Conservation (phyloP, 2,113 vertebrate genomes). For the Tachysurus fulvidraco region DNA sequence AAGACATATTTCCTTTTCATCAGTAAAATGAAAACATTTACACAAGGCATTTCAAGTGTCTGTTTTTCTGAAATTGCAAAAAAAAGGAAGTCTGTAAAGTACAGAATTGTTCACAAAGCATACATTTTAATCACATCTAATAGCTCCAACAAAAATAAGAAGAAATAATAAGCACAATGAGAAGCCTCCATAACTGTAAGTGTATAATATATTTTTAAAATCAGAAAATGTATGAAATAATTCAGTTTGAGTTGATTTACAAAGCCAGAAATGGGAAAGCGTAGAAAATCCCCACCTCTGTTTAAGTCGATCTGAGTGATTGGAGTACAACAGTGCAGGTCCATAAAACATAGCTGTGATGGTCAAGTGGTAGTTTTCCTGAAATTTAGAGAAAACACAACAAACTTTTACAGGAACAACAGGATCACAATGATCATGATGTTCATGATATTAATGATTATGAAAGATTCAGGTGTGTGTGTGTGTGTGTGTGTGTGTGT, state of each 20-base stretch:
- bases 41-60: background rate
- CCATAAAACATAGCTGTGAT: slow-evolving; percentile 64
- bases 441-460: background rate
- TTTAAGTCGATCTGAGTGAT: slow-evolving; percentile 60
- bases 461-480: background rate
- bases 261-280: background rate
- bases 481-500: background rate
- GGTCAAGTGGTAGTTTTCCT: slow-evolving; percentile 61
- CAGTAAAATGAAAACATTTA: background rate
- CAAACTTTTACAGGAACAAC: background rate
- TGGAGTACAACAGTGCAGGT: slow-evolving; percentile 50
- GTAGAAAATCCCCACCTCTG: slow-evolving; percentile 60
- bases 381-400: slow-evolving; percentile 22
- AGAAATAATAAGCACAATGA: background rate
- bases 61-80: background rate
- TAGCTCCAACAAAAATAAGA: background rate
- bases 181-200: background rate
- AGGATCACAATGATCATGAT: background rate
- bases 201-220: background rate
- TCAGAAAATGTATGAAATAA: background rate
- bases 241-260: background rate
- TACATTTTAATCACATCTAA: background rate
- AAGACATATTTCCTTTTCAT: background rate
- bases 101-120: background rate
- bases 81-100: background rate